A percentile compares a stretch with the other conserved stretches of the same genome.
phyloP scores from a whole-genome alignment of 37 sponge, comb jelly and placozoan genomes.

The Hormiphora californensis region DNA sequence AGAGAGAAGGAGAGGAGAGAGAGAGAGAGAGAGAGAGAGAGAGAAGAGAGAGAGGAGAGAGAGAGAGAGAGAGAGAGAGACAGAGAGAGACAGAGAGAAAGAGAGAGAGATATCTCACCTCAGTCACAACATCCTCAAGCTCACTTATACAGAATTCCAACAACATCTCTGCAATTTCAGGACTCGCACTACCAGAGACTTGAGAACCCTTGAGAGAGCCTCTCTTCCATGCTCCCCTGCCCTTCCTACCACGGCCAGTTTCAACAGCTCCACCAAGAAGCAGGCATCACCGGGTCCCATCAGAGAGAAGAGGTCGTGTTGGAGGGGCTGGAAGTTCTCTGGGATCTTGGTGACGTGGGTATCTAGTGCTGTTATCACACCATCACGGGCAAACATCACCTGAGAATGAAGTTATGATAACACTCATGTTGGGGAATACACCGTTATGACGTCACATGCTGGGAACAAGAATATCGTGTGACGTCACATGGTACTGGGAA shows the following conservation, averaged over 20 bases:
- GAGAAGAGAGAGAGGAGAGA: not conserved
- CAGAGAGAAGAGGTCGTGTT: conserved; percentile 49
- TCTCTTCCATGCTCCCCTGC: conserved; percentile 76
- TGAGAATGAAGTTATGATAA: not conserved
- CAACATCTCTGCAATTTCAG: conserved; percentile 72
- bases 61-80: not conserved
- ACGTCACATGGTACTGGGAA: too few species aligned
- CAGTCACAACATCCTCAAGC: conserved; percentile 79
- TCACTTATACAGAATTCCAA: conserved; percentile 89
- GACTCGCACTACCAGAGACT: conserved; percentile 70
- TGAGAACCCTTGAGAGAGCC: conserved; percentile 71
- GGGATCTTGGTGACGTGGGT: not conserved
- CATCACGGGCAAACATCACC: conserved; percentile 50
- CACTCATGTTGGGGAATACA: too few species aligned
- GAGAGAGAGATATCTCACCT: not conserved
- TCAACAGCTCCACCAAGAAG: conserved; percentile 84
- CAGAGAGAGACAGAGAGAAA: not conserved
- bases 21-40: not conserved
- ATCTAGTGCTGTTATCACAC: conserved; percentile 38
- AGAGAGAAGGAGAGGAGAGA: not conserved
- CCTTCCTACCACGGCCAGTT: conserved; percentile 85
- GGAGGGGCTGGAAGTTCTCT: not conserved
- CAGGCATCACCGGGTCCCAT: conserved; percentile 78
- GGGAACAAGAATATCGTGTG: too few species aligned
- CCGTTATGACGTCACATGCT: too few species aligned